Evolutionary conservation across 2,797 vertebrate genomes (phyloP), one percentile per base, ranked within the genome.

Genomic region (Enteromius argenteus): DNA sequence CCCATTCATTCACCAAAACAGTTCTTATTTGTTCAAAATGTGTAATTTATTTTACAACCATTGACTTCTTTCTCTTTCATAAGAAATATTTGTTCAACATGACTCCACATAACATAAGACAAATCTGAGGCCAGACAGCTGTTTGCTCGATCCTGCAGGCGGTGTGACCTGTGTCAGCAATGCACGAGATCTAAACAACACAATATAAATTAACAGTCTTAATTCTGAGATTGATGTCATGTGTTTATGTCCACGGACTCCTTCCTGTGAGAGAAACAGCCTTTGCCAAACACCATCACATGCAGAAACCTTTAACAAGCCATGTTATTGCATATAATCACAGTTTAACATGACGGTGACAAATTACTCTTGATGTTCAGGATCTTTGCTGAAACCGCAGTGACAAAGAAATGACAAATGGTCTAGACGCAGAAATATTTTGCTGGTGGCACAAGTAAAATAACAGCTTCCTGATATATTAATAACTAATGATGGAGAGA

Each of bases 1-100:
- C 88, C 90, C 90, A 92, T 94, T 92, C 89, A 90, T 92, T 95
- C 94, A 94, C 92, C 93, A 89, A 82, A 92, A 84, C 89, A 84
- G 90, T 90, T 83, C 89, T 84, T 88, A 89, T 89, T 91, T 93
- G 91, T 92, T 93, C 91, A 91, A 90, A 93, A 91, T 90, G 89
- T 42, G 66, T 68, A 7, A 83, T 85, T 80, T 84, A 87, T 91
- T 90, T 88, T 92, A 95, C 92, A 95, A 92, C 91, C 90, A 91
- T 81, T 91, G 74, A 86, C 90, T 89, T 81, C 80, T 87, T 79
- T 80, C 86, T 81, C 79, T 87, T 87, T 84, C 84, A 88, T 86
- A 89, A 90, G 89, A 92, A 93, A 92, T 89, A 89, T 85, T 91
- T 94, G 91, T 94, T 90, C 94, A 92, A 93, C 92, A 94, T 89